phyloP scores from a whole-genome alignment of 1,140 invertebrate genomes.

The Sarcophaga bullata region DNA sequence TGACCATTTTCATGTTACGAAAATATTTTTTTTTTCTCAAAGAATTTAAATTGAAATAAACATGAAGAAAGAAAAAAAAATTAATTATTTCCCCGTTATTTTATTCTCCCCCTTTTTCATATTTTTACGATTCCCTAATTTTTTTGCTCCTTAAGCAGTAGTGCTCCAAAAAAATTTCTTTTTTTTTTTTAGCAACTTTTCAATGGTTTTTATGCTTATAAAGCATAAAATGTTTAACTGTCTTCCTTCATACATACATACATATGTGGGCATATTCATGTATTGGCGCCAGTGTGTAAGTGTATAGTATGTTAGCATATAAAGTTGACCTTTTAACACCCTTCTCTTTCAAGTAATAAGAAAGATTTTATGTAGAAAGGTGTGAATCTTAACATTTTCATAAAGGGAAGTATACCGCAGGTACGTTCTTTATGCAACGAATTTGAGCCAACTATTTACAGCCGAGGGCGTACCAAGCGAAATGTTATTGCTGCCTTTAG shows the following conservation, averaged over 20 bases:
- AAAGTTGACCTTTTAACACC: background rate
- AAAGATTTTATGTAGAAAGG: background rate
- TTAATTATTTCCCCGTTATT: conserved; percentile 8
- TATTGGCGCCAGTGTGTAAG: too few species aligned
- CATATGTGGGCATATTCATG: background rate
- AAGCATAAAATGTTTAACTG: background rate
- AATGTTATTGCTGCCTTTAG: too few species aligned
- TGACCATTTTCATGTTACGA: conserved; percentile 4
- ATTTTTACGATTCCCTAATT: background rate
- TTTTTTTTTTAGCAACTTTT: background rate
- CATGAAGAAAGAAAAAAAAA: background rate
- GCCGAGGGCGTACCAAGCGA: too few species aligned
- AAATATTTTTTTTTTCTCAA: too few species aligned
- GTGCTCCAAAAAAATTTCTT: background rate
- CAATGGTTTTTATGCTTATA: conserved; percentile 14
- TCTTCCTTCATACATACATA: too few species aligned
- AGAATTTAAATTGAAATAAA: too few species aligned
- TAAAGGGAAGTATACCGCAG: background rate
- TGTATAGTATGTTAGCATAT: too few species aligned
- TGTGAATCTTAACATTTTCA: background rate
- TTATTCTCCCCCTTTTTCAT: background rate
- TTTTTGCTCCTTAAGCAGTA: background rate
- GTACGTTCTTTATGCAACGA: too few species aligned
- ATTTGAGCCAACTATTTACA: too few species aligned
- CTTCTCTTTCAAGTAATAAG: background rate